phyloP scores from a whole-genome alignment of 2,113 vertebrate genomes.

The Morone saxatilis region DNA sequence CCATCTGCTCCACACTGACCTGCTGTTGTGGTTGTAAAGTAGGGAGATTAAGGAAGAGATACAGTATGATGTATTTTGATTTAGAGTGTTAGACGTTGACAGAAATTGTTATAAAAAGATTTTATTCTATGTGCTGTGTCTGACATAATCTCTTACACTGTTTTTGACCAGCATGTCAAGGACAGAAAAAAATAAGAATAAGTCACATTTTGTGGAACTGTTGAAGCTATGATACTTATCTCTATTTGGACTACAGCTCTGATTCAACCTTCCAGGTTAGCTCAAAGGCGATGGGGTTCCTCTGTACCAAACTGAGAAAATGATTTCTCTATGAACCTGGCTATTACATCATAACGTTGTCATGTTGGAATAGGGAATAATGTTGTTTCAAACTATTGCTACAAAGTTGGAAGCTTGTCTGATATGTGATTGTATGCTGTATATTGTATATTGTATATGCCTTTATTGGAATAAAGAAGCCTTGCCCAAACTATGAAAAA shows the following conservation, averaged over 20 bases:
- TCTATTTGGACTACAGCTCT: neutral
- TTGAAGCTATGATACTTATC: neutral
- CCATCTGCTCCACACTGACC: conserved; percentile 57
- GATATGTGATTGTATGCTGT: neutral
- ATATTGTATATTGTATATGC: too few relatives aligned
- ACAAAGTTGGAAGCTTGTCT: neutral
- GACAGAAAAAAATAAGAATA: neutral
- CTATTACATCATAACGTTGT: neutral
- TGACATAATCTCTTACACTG: neutral
- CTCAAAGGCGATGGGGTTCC: neutral
- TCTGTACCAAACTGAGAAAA: neutral
- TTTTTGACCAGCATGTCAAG: neutral
- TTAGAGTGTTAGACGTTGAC: neutral
- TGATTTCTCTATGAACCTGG: neutral
- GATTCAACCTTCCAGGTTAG: neutral
- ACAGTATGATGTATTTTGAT: conserved; percentile 15
- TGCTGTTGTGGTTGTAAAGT: conserved; percentile 2
- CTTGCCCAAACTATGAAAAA: neutral
- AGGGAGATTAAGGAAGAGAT: neutral
- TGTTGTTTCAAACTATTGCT: neutral
- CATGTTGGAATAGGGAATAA: neutral
- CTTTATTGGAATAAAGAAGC: neutral
- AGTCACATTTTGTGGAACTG: neutral
- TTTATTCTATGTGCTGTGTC: neutral
- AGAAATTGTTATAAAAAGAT: neutral